Evolutionary conservation across 2,113 vertebrate genomes (phyloP), one percentile per base, ranked within the genome.

Genomic region (Macrotus californicus): DNA sequence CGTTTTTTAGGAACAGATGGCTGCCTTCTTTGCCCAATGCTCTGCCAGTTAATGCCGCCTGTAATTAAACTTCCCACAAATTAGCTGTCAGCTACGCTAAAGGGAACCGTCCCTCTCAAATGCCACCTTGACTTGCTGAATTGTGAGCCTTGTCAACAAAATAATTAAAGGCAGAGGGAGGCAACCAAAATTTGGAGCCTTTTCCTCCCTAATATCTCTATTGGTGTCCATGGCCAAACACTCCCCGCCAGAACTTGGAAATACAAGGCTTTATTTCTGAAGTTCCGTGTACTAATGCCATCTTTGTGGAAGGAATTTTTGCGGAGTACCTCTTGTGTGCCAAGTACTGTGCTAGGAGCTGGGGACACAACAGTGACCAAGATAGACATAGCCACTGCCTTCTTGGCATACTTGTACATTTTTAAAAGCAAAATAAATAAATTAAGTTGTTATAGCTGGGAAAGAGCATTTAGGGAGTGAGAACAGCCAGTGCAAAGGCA

Each of bases 31-130:
- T 96, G 95, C 93, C 98, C 98, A 98, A 97, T 97, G 97, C 98
- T 98, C 98, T 98, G 98, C 98, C 98, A 98, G 98, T 98, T 99
- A 98, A 98, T 98, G 98, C 98, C 98, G 97, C 97, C 98, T 98
- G 98, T 99, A 99, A 99, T 99, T 99, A 99, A 99, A 98, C 98
- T 98, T 98, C 98, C 98, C 98, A 98, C 98, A 99, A 98, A 99
- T 98, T 98, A 98, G 98, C 98, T 98, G 98, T 98, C 98, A 98
- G 98, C 98, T 96, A 97, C 96, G 98, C 98, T 98, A 98, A 98
- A 98, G 98, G 98, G 98, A 98, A 97, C 97, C 96, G 98, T 98
- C 98, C 87, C 98, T 98, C 98, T 98, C 98, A 98, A 98, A 98
- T 97, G 98, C 98, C 98, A 98, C 98, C 98, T 98, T 98, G 98